Evolutionary conservation across 2,113 vertebrate species (phyloP), one percentile per base, ranked within the genome.

Genomic region (Clinocottus analis): DNA sequence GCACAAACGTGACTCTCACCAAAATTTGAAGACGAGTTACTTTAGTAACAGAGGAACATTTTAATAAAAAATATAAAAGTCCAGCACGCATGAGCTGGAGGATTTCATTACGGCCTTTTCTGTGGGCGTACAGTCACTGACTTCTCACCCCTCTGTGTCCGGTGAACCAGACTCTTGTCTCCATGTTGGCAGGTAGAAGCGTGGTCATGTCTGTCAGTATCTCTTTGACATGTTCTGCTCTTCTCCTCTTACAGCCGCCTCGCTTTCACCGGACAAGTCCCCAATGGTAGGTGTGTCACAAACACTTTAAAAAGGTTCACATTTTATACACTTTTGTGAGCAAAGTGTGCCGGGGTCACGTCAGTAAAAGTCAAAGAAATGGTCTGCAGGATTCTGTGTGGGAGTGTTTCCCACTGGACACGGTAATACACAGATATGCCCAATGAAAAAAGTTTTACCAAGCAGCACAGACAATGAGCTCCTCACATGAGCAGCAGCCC

Each of bases 221-320:
- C 12, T 45, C 5, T 63, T n/a, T 37, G 21, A 75, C 17, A 39
- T 79, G 62, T 77, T 64, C 29, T 49, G 23, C 65, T 65, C 79
- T 33, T 81, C 35, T 89, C 71, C 19, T n/a, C 33, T 71, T 62
- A 43, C 88, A 95, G 95, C 61, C 90, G 94, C 81, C 86, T 95
- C 0, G 91, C 87, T 35, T 89, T 70, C 45, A 82, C 86, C 75
- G 93, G 93, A 83, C 90, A 91, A 83, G 68, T 93, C 7, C 92
- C 93, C 49, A 61, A 92, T 41, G 92, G 95, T 95, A 87, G 65
- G 91, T 90, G 80, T 51, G 21, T 56, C 53, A 47, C 11, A 39
- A n/a, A 53, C 43, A 62, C 35, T 13, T 59, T 47, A 6, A 27
- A 51, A 8, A 35, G 19, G 53, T 59, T 81, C 33, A 19, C 43